Evolutionary conservation across 2,113 vertebrate species (phyloP).

Genomic region (Lamprotornis superbus): DNA sequence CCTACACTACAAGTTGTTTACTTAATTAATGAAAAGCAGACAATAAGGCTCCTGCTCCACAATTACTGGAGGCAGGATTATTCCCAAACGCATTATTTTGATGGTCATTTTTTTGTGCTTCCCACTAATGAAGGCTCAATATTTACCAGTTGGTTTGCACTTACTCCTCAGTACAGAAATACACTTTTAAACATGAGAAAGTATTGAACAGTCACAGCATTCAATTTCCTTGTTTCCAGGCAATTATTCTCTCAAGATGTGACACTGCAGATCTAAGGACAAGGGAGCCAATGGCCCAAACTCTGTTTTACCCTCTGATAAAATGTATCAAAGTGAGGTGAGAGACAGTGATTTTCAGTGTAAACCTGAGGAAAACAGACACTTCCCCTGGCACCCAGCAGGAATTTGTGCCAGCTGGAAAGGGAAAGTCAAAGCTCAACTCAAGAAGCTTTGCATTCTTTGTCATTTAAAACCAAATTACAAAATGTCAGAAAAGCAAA

Average conservation of each 20-base stretch:
- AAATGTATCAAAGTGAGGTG: not conserved
- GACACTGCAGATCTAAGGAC: not conserved
- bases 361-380: not conserved
- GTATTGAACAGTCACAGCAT: not conserved
- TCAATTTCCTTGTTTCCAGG: not conserved
- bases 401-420: not conserved
- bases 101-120: not conserved
- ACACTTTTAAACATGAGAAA: not conserved
- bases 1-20: not conserved
- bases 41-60: not conserved
- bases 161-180: not conserved
- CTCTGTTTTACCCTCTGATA: not conserved
- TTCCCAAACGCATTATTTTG: not conserved
- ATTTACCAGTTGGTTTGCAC: not conserved
- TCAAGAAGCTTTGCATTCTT: not conserved
- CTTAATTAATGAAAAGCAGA: not conserved
- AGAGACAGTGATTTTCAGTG: not conserved
- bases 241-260: not conserved
- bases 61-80: not conserved
- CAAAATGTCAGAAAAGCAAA: not conserved
- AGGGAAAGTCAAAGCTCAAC: not conserved
- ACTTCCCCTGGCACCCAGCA: not conserved
- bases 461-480: not conserved
- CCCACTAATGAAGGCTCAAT: not conserved
- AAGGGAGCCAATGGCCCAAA: not conserved